Percentiles rank a stretch among this genome's conserved stretches.
phyloP scores from a whole-genome alignment of 2,113 vertebrate species.

The Cariama cristata region DNA sequence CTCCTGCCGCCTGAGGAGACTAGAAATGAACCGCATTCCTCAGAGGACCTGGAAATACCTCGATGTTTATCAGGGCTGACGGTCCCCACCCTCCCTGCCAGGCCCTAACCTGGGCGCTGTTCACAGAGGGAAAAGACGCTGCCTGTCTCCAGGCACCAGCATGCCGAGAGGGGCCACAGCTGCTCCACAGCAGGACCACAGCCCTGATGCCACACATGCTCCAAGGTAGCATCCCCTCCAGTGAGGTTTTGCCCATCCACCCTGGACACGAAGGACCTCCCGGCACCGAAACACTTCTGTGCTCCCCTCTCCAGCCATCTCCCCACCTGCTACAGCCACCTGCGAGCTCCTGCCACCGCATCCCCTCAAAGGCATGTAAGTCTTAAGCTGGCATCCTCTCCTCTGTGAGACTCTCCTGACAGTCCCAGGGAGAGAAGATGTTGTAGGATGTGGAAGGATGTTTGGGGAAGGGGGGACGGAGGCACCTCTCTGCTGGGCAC shows the following conservation, averaged over 20 bases:
- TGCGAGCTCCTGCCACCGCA: background rate
- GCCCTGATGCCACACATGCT: background rate
- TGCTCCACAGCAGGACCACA: background rate
- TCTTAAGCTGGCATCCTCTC: background rate
- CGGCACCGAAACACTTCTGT: accelerated
- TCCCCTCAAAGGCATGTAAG: background rate
- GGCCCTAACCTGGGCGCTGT: constrained; percentile 16
- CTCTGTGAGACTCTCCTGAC: background rate
- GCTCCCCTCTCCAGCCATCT: background rate
- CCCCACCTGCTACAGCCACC: background rate
- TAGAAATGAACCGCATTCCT: constrained; percentile 45
- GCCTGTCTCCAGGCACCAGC: background rate
- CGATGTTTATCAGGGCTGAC: constrained; percentile 55
- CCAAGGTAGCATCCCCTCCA: background rate
- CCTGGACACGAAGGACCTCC: background rate
- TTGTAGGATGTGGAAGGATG: background rate
- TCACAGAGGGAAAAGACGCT: accelerated
- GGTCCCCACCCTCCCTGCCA: constrained; percentile 58
- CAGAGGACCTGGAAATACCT: constrained; percentile 59
- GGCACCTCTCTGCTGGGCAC: background rate
- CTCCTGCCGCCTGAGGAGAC: background rate
- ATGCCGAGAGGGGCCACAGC: accelerated
- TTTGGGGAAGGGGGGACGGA: background rate
- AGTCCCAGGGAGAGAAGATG: background rate
- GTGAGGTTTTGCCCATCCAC: background rate